Evolutionary conservation across 2,888 invertebrate species (phyloP).

Genomic region (Eurytoma adleriae): DNA sequence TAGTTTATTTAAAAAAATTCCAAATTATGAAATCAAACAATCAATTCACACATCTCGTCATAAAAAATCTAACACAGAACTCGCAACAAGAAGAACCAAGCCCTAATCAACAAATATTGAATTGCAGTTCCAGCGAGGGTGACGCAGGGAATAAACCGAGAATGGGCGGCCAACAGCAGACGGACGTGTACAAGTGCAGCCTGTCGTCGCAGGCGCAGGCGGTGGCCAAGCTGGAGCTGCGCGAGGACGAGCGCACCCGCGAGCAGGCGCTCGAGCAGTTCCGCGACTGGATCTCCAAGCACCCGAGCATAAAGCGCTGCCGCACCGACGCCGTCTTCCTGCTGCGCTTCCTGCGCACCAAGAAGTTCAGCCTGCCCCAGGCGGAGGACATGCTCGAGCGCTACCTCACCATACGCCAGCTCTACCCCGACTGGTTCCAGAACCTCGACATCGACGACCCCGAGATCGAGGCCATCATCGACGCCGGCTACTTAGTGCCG

Average conservation of each 20-base stretch:
- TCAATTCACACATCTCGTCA: too few species aligned
- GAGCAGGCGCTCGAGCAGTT: slow-evolving; percentile 87
- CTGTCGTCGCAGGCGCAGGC: slow-evolving; percentile 63
- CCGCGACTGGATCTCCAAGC: slow-evolving; percentile 89
- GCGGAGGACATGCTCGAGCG: slow-evolving; percentile 92
- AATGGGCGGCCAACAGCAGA: slow-evolving; percentile 61
- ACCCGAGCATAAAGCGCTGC: slow-evolving; percentile 88
- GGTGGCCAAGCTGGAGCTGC: slow-evolving; percentile 79
- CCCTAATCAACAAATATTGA: too few species aligned
- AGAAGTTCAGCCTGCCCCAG: slow-evolving; percentile 91
- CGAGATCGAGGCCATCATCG: slow-evolving; percentile 87
- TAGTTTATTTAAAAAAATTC: too few species aligned
- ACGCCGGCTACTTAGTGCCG: slow-evolving; percentile 87
- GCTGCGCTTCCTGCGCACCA: slow-evolving; percentile 89
- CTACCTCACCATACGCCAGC: slow-evolving; percentile 89
- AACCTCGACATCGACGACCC: slow-evolving; percentile 88
- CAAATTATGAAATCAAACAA: too few species aligned
- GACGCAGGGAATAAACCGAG: neutral
- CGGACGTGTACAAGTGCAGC: slow-evolving; percentile 65
- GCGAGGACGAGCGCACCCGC: slow-evolving; percentile 87
- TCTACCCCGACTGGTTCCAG: slow-evolving; percentile 92
- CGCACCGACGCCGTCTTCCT: slow-evolving; percentile 89
- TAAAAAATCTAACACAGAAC: too few species aligned
- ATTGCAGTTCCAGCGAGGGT: too few species aligned
- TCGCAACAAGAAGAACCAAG: too few species aligned